Base-by-base conservation (phyloP, 2,113 vertebrate species). In the Callionymus lyra region DNA sequence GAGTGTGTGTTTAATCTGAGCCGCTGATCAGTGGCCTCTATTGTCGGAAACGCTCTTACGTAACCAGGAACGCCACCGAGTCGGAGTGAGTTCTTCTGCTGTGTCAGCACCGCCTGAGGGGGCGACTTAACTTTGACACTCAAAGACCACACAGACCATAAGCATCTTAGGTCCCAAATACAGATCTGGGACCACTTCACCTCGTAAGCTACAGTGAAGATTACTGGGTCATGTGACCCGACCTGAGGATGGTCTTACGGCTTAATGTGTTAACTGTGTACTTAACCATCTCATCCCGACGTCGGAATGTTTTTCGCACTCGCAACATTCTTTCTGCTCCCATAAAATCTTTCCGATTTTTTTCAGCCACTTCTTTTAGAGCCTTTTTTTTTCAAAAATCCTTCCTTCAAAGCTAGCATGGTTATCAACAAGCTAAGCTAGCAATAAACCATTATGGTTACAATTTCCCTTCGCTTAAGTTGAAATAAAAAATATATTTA, bases 171-270 rank as follows among this genome's bases (percentile, higher is more conserved):
- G 67, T 38, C 43, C 27, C 65, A 67, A 59, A 59, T 59, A 59
- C 60, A 72, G 74, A 74, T 60, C 68, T 47, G 27, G 50, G 65
- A 64, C 58, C 61, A 68, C 63, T 72, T 72, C 58, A 47, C 57
- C 63, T 72, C 35, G 12, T 74, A 64, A 55, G 46, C 70, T 65
- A 43, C 32, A 6, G 38, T 48, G 63, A 41, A 56, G 77, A 62
- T 80, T 72, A 72, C 38, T 13, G 47, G 38, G 56, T 76, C 75
- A 74, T 42, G 53, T 76, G 72, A 78, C 64, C 50, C 35, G 59
- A 66, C 49, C 62, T 37, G 50, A 53, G 55, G 47, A 60, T 35
- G 33, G 63, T 66, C 47, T 73, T 10, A 63, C 27, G 42, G 56
- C 58, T 63, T 60, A 54, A 50, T 19, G 56, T 41, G 41, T 50